Evolutionary conservation across 1,140 invertebrate genomes (phyloP), one percentile per base, ranked within the genome.

Genomic region (Aphaenogaster floridana): DNA sequence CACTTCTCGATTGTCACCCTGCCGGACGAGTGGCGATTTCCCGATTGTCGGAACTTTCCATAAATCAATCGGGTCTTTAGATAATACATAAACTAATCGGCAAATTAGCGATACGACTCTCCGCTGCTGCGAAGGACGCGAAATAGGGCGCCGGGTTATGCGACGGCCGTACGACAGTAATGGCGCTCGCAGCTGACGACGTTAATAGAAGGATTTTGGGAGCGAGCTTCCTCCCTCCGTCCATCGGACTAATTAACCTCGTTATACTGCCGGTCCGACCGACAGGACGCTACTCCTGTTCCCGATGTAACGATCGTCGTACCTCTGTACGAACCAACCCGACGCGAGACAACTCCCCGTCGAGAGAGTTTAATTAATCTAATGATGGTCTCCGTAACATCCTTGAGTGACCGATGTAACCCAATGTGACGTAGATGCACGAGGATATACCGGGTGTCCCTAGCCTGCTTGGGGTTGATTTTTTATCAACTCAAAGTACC

Each of bases 191-290:
- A 86, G 87, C n/a, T 71, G 87, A 89, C 87, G 80, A 88, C 66
- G 64, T 88, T 88, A 88, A 89, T 88, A 88, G 88, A 89, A 89
- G 88, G 88, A 89, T 89, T 89, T 88, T 57, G 79, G 72, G 71
- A 52, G n/a, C 63, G 59, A 42, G 45, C 64, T n/a, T 48, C 42
- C 45, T 69, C 28, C 54, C 21, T 63, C 34, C 59, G 74, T 63
- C n/a, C 79, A 50, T 34, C 36, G 57, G 63, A 78, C 88, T 86
- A 79, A 86, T 89, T 89, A 89, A 88, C 87, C 72, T 89, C 66
- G 88, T 89, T 89, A 89, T 89, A 85, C 63, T 80, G 87, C 34
- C 50, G 64, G 28, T 71, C 42, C 80, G 28, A 84, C 39, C 79
- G 59, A 83, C 76, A 68, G 50, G 21, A 68, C 77, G 36, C 17